Conservation (phyloP, 2,888 invertebrate species). For the Ophioninae sp. region DNA sequence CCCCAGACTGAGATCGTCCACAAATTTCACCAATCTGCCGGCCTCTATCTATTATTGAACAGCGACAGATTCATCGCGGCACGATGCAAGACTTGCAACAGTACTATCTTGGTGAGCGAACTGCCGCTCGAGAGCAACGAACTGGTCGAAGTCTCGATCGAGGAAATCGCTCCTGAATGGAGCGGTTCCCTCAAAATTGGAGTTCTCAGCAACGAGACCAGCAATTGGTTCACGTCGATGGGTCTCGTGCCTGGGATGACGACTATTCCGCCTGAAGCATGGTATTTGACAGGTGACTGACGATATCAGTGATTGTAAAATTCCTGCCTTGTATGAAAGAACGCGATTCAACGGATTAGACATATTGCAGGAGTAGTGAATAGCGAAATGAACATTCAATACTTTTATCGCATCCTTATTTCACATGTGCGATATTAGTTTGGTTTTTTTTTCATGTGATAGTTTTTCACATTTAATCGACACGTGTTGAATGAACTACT, state of each 20-base stretch:
- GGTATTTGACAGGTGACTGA: conserved; percentile 84
- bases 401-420: no score
- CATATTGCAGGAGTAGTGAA: no score
- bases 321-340: background rate
- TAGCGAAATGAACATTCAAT: no score
- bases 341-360: background rate
- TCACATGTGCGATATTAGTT: no score
- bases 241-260: conserved; percentile 86
- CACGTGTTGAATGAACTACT: no score
- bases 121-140: conserved; percentile 88
- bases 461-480: no score
- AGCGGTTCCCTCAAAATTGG: conserved; percentile 91
- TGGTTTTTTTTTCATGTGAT: no score
- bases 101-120: conserved; percentile 88
- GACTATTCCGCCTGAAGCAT: conserved; percentile 86
- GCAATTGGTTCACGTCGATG: conserved; percentile 79
- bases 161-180: conserved; percentile 85
- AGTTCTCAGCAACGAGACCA: conserved; percentile 86
- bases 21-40: conserved; percentile 84
- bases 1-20: conserved; percentile 80
- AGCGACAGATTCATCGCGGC: conserved; percentile 86
- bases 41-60: conserved; percentile 87
- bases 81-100: conserved; percentile 83
- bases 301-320: background rate
- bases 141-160: conserved; percentile 89